Percentiles rank a stretch among this genome's conserved stretches.
These are phyloP conservation scores for Ericerus pela DNA, from an alignment of 1,140 invertebrate species.

Conservation along the genomic window DNA sequence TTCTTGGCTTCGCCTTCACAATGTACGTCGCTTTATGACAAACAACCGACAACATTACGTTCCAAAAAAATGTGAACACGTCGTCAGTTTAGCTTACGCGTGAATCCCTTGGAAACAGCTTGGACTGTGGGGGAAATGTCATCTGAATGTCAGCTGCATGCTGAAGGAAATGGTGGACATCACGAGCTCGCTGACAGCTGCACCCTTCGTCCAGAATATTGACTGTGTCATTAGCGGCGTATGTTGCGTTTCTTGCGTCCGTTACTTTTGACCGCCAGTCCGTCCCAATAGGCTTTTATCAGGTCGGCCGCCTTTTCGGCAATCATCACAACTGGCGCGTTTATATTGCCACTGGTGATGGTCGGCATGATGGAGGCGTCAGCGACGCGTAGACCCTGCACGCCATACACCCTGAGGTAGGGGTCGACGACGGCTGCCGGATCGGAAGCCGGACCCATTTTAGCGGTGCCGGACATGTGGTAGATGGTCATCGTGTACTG, in stretches of 20 bases:
- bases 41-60: too few species aligned
- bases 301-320: conserved; percentile 79
- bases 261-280: conserved; percentile 29
- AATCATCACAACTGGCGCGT: conserved; percentile 82
- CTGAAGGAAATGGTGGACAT: too few species aligned
- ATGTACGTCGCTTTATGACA: too few species aligned
- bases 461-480: conserved; percentile 54
- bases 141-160: too few species aligned
- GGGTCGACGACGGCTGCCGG: conserved; percentile 69
- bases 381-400: conserved; percentile 56
- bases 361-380: conserved; percentile 69
- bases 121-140: too few species aligned
- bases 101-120: too few species aligned
- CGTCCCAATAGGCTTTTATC: conserved; percentile 54
- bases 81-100: too few species aligned
- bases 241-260: conserved; percentile 18
- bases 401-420: conserved; percentile 54
- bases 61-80: too few species aligned
- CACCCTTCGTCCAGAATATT: too few species aligned
- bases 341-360: conserved; percentile 70
- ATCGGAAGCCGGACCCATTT: conserved; percentile 66
- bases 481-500: conserved; percentile 80
- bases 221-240: too few species aligned
- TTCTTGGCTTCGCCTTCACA: too few species aligned
- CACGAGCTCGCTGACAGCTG: too few species aligned